Percentiles rank a stretch among this genome's conserved stretches.
Evolutionary conservation across 2,888 invertebrate genomes (phyloP).

Genomic region (Drosophila quinaria): DNA sequence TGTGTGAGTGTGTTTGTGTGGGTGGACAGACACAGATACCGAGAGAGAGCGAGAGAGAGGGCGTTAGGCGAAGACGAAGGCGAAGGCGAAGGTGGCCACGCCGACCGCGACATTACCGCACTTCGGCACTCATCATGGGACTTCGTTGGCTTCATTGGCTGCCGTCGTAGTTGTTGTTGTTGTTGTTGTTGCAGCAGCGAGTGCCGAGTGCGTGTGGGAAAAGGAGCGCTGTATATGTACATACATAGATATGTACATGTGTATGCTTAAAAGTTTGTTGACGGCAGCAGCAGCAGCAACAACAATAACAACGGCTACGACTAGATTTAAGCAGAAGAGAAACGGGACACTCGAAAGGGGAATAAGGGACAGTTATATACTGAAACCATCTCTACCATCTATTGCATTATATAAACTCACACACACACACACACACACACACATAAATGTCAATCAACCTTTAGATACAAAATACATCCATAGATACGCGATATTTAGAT

Average conservation of each 20-base stretch:
- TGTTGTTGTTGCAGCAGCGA: constrained; percentile 15
- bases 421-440: constrained; percentile 2
- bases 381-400: neutral
- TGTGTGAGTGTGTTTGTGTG: constrained; percentile 12
- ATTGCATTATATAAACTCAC: neutral
- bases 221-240: constrained; percentile 54
- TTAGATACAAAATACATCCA: neutral
- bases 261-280: constrained; percentile 6
- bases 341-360: constrained; percentile 19
- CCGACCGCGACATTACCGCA: constrained; percentile 57
- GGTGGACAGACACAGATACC: neutral
- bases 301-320: neutral
- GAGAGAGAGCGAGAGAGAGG: neutral
- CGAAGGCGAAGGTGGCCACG: constrained; percentile 13
- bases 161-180: constrained; percentile 27
- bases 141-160: constrained; percentile 56
- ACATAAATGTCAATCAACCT: constrained; percentile 4
- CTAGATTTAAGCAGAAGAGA: constrained; percentile 14
- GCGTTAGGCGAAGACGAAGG: constrained; percentile 5
- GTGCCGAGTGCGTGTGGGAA: constrained; percentile 57
- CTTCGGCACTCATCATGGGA: constrained; percentile 58
- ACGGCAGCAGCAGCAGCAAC: constrained; percentile 3
- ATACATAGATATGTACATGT: neutral
- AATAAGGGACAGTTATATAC: constrained; percentile 9
- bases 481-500: constrained; percentile 1